These are phyloP conservation scores for Molothrus aeneus DNA, from an alignment of 2,797 vertebrate genomes.

Conservation along the genomic window DNA sequence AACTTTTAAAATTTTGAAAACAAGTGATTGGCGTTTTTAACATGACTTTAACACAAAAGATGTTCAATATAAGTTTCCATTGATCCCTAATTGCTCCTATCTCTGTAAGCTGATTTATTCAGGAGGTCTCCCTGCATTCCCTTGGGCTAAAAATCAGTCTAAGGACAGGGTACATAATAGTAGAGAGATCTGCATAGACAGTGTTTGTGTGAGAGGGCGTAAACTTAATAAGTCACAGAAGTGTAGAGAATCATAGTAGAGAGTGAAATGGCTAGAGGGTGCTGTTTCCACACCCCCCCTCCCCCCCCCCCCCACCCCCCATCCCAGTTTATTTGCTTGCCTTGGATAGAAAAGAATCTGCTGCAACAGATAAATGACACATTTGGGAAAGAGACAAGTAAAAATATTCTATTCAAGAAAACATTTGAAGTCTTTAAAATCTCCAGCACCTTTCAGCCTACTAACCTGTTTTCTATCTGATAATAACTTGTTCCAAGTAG, in stretches of 20 bases:
- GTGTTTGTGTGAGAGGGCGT: neutral
- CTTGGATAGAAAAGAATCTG: neutral
- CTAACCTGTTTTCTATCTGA: constrained; percentile 67
- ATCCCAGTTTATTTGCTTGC: neutral
- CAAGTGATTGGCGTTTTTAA: no score
- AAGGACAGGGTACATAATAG: neutral
- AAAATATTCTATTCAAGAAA: constrained; percentile 44
- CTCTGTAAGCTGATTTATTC: neutral
- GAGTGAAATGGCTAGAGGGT: neutral
- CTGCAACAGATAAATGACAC: neutral
- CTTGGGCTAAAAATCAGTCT: neutral
- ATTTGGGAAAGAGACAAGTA: constrained; percentile 23
- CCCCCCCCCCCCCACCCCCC: no score
- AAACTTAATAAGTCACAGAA: neutral
- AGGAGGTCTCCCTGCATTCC: neutral
- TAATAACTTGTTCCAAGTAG: constrained; percentile 77
- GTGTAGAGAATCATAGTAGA: neutral
- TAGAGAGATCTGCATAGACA: neutral
- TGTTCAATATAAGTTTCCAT: neutral
- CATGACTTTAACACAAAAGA: neutral
- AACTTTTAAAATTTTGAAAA: no score
- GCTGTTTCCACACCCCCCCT: neutral
- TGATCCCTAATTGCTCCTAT: neutral
- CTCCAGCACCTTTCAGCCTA: constrained; percentile 56
- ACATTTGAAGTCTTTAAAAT: constrained; percentile 64